phyloP scores from a whole-genome alignment of 2,113 vertebrate genomes.

The Pycnonotus jocosus region DNA sequence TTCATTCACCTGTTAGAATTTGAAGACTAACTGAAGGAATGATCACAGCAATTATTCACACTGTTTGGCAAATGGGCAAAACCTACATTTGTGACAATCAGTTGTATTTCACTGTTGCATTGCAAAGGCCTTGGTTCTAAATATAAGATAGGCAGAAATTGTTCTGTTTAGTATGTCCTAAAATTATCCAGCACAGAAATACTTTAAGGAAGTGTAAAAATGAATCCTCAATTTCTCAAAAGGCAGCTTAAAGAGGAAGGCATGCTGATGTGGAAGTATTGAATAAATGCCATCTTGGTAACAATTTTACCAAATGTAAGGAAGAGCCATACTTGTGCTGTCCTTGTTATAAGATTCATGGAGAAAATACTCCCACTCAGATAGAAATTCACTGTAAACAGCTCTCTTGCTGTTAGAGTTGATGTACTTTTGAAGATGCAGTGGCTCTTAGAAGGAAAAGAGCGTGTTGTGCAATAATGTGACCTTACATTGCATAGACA shows the following conservation, averaged over 20 bases:
- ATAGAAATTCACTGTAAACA: slow-evolving; percentile 39
- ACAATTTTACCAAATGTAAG: background rate
- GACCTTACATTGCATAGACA: slow-evolving; percentile 39
- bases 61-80: background rate
- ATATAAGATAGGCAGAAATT: slow-evolving; percentile 26
- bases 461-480: slow-evolving; percentile 2
- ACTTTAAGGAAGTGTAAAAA: slow-evolving; percentile 50
- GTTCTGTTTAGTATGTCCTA: slow-evolving; percentile 44
- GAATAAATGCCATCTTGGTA: background rate
- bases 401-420: slow-evolving; percentile 15
- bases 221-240: slow-evolving; percentile 30
- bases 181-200: slow-evolving; percentile 19
- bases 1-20: background rate
- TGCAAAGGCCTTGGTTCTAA: slow-evolving; percentile 40
- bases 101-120: slow-evolving; percentile 20
- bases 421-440: slow-evolving; percentile 48
- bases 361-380: slow-evolving; percentile 54
- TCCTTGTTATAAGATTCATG: slow-evolving; percentile 35
- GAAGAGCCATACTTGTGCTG: background rate
- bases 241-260: slow-evolving; percentile 28
- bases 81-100: background rate
- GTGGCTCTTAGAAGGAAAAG: slow-evolving; percentile 37
- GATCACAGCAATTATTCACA: background rate
- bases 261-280: slow-evolving; percentile 26
- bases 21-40: background rate